Evolutionary conservation across 2,888 invertebrate species (phyloP).

Genomic region (Polia nebulosa): DNA sequence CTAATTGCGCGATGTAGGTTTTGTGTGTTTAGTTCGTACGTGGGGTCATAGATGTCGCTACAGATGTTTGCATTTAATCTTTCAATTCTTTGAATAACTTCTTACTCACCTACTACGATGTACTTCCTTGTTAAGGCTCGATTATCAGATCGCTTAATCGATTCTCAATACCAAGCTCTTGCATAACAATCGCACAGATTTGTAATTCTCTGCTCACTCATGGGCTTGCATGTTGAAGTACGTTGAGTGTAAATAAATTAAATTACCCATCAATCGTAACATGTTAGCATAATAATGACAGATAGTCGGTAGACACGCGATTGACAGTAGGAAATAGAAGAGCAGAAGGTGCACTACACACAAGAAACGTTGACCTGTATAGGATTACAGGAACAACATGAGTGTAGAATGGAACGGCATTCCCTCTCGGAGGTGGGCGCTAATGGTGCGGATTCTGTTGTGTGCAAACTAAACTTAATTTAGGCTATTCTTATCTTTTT

Average conservation of each 20-base stretch:
- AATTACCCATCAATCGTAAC: conserved; percentile 58
- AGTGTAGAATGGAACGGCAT: too few relatives aligned
- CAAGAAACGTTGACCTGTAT: neutral
- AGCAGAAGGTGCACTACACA: conserved; percentile 20
- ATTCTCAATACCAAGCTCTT: conserved; percentile 15
- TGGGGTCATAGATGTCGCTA: too few relatives aligned
- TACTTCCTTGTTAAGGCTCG: neutral
- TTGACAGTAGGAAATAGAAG: neutral
- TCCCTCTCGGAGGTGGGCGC: too few relatives aligned
- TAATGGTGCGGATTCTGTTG: too few relatives aligned
- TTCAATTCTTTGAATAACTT: too few relatives aligned
- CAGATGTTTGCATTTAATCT: too few relatives aligned
- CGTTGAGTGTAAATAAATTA: conserved; percentile 58
- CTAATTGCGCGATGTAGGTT: too few relatives aligned
- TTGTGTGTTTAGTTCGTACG: too few relatives aligned
- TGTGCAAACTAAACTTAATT: too few relatives aligned
- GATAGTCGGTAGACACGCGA: conserved; percentile 50
- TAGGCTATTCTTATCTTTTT: too few relatives aligned
- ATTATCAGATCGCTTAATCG: conserved; percentile 14
- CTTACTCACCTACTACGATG: too few relatives aligned
- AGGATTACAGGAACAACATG: neutral
- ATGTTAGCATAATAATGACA: conserved; percentile 55
- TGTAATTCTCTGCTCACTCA: conserved; percentile 18
- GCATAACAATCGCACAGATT: conserved; percentile 27
- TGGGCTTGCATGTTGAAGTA: conserved; percentile 34